A percentile compares a stretch with the other conserved stretches of the same genome.
Conservation (phyloP, 2,888 invertebrate species). For the Microplitis deprimator region DNA sequence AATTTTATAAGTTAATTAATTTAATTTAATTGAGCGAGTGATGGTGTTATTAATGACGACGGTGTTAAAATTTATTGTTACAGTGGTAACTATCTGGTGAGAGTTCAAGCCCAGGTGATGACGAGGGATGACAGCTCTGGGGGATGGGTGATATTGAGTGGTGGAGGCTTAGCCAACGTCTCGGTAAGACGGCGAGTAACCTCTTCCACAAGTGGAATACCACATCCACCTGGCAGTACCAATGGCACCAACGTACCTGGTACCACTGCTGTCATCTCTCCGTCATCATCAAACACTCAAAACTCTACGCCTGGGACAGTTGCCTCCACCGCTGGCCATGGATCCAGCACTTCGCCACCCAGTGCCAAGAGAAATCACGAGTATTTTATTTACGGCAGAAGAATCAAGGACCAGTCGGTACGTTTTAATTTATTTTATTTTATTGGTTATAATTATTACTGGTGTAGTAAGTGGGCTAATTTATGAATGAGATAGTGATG, state of each 20-base stretch:
- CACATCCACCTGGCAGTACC: conserved; percentile 32
- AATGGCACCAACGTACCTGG: conserved; percentile 26
- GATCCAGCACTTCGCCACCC: conserved; percentile 68
- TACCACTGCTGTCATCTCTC: conserved; percentile 47
- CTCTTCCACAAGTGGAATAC: conserved; percentile 57
- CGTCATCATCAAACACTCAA: conserved; percentile 57
- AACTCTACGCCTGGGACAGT: conserved; percentile 53
- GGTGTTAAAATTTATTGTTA: conserved; percentile 52
- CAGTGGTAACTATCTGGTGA: conserved; percentile 93
- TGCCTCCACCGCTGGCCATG: conserved; percentile 60
- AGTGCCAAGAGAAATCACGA: conserved; percentile 81
- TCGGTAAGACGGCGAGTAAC: conserved; percentile 86
- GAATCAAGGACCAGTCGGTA: conserved; percentile 94
- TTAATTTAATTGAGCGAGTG: not conserved
- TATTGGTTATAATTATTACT: not conserved
- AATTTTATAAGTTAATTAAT: not conserved
- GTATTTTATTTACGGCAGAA: conserved; percentile 93
- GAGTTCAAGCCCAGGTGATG: conserved; percentile 99
- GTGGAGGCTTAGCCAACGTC: conserved; percentile 94
- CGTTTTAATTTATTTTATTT: conserved; percentile 64
- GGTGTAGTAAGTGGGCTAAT: too few relatives aligned
- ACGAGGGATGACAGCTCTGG: conserved; percentile 97
- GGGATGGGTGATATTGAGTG: conserved; percentile 95
- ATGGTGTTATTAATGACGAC: not conserved
- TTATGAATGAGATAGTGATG: not conserved